Percentiles rank a stretch among this genome's conserved stretches.
phyloP scores from a whole-genome alignment of 2,797 vertebrate species.

The Oreortyx pictus region DNA sequence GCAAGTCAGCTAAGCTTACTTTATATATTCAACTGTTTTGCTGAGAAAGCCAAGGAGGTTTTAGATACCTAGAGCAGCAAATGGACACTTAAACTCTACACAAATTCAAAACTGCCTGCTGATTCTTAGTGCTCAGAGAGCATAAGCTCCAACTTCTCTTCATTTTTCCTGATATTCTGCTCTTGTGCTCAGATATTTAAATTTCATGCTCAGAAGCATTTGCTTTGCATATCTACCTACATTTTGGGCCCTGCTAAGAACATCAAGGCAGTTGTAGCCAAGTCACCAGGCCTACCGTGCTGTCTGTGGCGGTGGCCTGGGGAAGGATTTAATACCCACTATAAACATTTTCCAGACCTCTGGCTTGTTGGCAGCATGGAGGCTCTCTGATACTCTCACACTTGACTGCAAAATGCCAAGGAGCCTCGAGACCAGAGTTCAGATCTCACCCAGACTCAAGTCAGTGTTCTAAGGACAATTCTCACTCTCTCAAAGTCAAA shows the following conservation, averaged over 20 bases:
- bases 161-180: not conserved
- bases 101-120: not conserved
- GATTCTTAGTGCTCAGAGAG: not conserved
- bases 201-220: not conserved
- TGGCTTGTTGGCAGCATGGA: not conserved
- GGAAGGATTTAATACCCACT: not conserved
- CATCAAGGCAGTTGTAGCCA: not conserved
- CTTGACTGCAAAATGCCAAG: not conserved
- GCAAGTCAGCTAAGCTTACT: constrained; percentile 4
- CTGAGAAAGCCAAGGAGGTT: not conserved
- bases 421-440: not conserved
- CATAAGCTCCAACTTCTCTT: not conserved
- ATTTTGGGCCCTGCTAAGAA: not conserved
- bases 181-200: not conserved
- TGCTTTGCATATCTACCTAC: not conserved
- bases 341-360: not conserved
- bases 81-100: not conserved
- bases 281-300: not conserved
- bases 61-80: not conserved
- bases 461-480: not conserved
- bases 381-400: not conserved
- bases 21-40: not conserved
- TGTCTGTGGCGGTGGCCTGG: not conserved
- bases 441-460: not conserved
- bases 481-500: not conserved